Base-by-base conservation (phyloP, 2,888 invertebrate species). In the Drosophila fungiperda region DNA sequence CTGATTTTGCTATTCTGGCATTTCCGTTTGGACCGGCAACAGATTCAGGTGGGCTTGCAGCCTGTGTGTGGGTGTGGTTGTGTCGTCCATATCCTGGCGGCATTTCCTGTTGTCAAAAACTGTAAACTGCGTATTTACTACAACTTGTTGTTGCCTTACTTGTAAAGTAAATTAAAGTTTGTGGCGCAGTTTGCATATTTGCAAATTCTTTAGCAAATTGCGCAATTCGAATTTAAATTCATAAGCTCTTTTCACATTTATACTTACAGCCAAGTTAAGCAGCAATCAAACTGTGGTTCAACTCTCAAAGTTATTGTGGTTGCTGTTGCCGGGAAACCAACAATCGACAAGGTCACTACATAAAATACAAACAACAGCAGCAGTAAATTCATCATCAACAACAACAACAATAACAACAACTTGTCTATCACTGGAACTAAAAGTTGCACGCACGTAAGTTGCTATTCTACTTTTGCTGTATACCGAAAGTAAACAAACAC, bases 381-480 rank as follows among this genome's bases (percentile, higher is more conserved):
- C 15, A 45, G 1, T 1, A 45, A 23, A 23, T 9, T 6, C 42
- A 42, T n/a, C n/a, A n/a, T 11, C 42, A 15, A 17, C 23, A 26
- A 26, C n/a, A 38, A 45, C 9, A 52, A 17, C 38, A 17, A 20
- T 48, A 54, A 54, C 8, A 52, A 62, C 12, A 59, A 60, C 42
- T 38, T 58, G 36, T 35, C 20, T 60, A 40, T 69, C 69, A 38
- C 57, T 60, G 52, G 40, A 64, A 48, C 20, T n/a, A 62, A 60
- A 45, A 49, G 49, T 62, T 55, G 55, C 61, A 73, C 64, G 55
- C 67, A 68, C 62, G 78, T 76, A 76, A 78, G 69, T 77, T 59
- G n/a, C 5, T 15, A 15, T 5, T 35, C 33, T 11, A 15, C 29
- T 9, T 57, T 8, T 4, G 15, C 45, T 8, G 15, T 45, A 15